Evolutionary conservation across 2,797 vertebrate species (phyloP), one percentile per base, ranked within the genome.

Genomic region (Margarornis squamiger): DNA sequence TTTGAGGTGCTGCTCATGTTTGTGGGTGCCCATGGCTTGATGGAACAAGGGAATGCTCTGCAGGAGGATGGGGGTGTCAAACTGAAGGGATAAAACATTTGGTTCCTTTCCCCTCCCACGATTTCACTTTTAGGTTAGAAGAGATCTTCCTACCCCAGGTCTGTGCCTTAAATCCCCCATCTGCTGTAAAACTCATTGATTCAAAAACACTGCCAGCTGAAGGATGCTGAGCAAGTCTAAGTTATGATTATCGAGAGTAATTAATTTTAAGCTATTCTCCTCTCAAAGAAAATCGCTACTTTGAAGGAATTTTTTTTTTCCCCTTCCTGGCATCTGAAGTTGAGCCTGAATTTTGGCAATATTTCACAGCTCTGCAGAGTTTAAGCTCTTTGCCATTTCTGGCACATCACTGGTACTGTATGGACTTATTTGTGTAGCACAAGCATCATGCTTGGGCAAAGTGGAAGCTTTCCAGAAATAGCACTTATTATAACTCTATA

Each of bases 11-110:
- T 80, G 71, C 4, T 51, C 1, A 0, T 38, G 22, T 32, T 41
- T 0, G 0, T 2, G 39, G 10, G 45, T 32, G 78, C 26, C 29
- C 59, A 14, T 52, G 70, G 38, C 10, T 38, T 2, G 26, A 15
- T 20, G 43, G 88, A 72, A 41, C 24, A 49, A n/a, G 32, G 0
- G 38, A 76, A 46, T 0, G 4, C 52, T 26, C 32, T 5, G 7
- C 43, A 65, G 66, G 45, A 65, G 22, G 51, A 32, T 1, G 34
- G 21, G 63, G 61, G 12, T 57, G 52, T 15, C 5, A 17, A 52
- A 48, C 12, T 6, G 4, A 24, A 49, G 34, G 45, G 41, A 49
- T 18, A 41, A 52, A 66, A 41, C n/a, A 5, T 48, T 36, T 30
- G 29, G n/a, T 6, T 80, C 65, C 43, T 80, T 57, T 32, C 11